Base-by-base conservation (phyloP, 2,888 invertebrate genomes). In the Nudaria mundana region DNA sequence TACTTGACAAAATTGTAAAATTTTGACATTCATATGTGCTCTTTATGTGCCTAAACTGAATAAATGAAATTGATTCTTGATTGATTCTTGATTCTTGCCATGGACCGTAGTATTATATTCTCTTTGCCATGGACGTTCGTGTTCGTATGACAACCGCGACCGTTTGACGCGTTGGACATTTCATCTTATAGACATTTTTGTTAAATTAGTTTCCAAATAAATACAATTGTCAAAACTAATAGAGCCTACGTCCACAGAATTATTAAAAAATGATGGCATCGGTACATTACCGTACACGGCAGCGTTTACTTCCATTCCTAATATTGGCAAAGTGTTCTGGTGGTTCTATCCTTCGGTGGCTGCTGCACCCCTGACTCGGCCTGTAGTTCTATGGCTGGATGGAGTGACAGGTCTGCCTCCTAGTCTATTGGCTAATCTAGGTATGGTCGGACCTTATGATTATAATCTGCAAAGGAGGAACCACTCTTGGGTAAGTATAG, bases 361-460 rank as follows among this genome's bases (percentile, higher is more conserved):
- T 0, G 73, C 85, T n/a, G 26, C 37, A 8, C 37, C 36, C 2
- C 10, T 26, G 4, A 81, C 90, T 48, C 89, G 90, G 28, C 97
- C 97, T 0, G 71, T 97, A 18, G 84, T 96, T 8, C 90, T 97
- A 35, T 97, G 97, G 97, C 82, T 97, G n/a, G 94, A 97, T 87
- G 97, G 97, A 22, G 95, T 96, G 0, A 95, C 95, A 0, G 97
- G 91, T 4, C 90, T 91, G 0, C 93, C 95, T 0, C 93, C 94
- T 0, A 94, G 94, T n/a, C 92, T 94, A 4, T 93, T 93, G 69
- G 97, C 97, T 10, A 97, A 97, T 71, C 95, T 97, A 65, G 92
- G 92, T 56, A 95, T 95, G 82, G 78, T 96, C 37, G 97, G 96
- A 2, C 96, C 96, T 0, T 78, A 93, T 28, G 93, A 94, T 64